phyloP scores from a whole-genome alignment of 35 echinoderm and acorn worm genomes.

The Ptychodera flava region DNA sequence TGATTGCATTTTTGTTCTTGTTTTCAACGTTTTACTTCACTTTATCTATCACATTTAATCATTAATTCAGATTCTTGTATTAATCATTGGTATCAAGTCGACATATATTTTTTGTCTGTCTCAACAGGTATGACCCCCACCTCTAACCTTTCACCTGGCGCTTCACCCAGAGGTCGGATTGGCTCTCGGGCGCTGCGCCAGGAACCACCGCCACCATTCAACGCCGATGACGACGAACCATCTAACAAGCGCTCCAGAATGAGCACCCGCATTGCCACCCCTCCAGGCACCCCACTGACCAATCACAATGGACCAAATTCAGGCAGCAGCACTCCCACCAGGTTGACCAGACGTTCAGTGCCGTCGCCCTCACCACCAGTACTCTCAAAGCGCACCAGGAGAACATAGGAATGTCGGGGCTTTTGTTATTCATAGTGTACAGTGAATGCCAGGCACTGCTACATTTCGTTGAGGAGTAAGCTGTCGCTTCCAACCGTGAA shows the following conservation, averaged over 20 bases:
- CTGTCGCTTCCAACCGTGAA: too few species aligned
- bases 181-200: not conserved
- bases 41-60: too few species aligned
- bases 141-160: not conserved
- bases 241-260: not conserved
- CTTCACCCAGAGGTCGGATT: not conserved
- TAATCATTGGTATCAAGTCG: too few species aligned
- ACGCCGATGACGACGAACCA: not conserved
- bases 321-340: not conserved
- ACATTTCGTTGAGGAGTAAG: too few species aligned
- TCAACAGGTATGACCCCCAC: not conserved
- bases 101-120: too few species aligned
- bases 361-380: not conserved
- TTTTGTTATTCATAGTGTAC: too few species aligned
- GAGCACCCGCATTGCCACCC: not conserved
- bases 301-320: not conserved
- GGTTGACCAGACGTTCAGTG: not conserved
- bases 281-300: not conserved
- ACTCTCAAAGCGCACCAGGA: not conserved
- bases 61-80: too few species aligned
- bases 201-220: not conserved
- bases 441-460: too few species aligned
- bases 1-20: too few species aligned
- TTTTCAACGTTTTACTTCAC: too few species aligned
- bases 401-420: too few species aligned